phyloP scores from a whole-genome alignment of 2,797 vertebrate species.

The Aselliscus stoliczkanus region DNA sequence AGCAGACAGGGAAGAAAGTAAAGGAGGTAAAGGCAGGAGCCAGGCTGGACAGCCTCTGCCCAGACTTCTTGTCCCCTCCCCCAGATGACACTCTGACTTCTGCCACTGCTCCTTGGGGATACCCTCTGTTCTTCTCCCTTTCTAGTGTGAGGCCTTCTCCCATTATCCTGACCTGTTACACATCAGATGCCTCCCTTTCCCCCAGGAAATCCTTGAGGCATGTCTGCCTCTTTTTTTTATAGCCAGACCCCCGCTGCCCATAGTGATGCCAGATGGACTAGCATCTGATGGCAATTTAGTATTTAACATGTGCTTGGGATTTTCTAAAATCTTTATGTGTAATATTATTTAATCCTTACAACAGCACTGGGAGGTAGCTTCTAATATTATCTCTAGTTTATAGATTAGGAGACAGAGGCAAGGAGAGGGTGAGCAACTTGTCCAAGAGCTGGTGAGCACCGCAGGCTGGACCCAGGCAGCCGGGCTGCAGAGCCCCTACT shows the following conservation, averaged over 20 bases:
- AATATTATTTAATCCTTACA: not conserved
- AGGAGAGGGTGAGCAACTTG: not conserved
- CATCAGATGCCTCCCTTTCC: not conserved
- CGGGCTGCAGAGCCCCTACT: not conserved
- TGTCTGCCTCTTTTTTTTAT: accelerated
- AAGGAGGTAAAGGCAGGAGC: not conserved
- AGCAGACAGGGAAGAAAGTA: not conserved
- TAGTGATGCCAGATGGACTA: not conserved
- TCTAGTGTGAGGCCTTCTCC: not conserved
- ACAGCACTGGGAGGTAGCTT: not conserved
- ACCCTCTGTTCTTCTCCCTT: not conserved
- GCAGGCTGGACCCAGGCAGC: not conserved
- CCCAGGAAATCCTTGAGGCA: not conserved
- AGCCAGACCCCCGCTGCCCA: not conserved
- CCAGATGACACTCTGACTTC: too few relatives aligned
- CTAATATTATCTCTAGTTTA: not conserved
- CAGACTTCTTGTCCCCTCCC: not conserved
- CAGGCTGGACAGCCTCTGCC: not conserved
- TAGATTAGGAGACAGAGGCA: not conserved
- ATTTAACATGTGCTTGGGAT: not conserved
- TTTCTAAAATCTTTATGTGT: not conserved
- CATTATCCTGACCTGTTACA: not conserved
- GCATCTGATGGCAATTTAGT: not conserved
- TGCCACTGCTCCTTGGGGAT: not conserved
- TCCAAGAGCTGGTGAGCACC: not conserved